Evolutionary conservation across 2,888 invertebrate genomes (phyloP).

Genomic region (Calliopum simillimum): DNA sequence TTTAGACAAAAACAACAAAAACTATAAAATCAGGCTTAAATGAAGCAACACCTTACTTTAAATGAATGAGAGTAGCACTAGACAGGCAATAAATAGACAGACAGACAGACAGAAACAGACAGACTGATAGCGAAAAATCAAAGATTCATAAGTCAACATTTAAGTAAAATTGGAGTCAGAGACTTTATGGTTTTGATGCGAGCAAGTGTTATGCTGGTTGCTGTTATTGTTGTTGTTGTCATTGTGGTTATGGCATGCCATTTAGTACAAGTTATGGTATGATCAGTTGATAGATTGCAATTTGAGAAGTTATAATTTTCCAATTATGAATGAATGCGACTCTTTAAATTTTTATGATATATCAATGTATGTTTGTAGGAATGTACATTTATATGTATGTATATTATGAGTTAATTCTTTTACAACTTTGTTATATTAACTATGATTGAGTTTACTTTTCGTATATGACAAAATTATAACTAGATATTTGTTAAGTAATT

Average conservation of each 20-base stretch:
- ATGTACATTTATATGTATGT: no score
- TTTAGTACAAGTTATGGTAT: conserved; percentile 54
- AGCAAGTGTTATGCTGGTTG: conserved; percentile 18
- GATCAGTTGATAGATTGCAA: conserved; percentile 56
- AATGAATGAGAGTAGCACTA: conserved; percentile 6
- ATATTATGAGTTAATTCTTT: no score
- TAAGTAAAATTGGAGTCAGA: conserved; percentile 14
- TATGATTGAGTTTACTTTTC: no score
- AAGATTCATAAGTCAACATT: conserved; percentile 8
- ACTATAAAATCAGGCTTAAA: not conserved
- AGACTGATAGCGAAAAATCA: not conserved
- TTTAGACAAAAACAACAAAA: conserved; percentile 4
- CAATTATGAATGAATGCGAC: conserved; percentile 54
- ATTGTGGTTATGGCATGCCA: not conserved
- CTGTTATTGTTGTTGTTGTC: conserved; percentile 16
- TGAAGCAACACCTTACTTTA: not conserved
- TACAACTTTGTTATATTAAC: no score
- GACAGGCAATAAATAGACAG: conserved; percentile 8
- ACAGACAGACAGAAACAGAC: not conserved
- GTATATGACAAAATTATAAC: not conserved
- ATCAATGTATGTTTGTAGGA: no score
- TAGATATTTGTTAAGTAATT: conserved; percentile 1
- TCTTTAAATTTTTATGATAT: conserved; percentile 33
- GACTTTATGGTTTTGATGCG: conserved; percentile 8
- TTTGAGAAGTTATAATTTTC: conserved; percentile 55